phyloP scores from a whole-genome alignment of 37 sponge, comb jelly and placozoan genomes.

The Chondrilla cf. caribensis region DNA sequence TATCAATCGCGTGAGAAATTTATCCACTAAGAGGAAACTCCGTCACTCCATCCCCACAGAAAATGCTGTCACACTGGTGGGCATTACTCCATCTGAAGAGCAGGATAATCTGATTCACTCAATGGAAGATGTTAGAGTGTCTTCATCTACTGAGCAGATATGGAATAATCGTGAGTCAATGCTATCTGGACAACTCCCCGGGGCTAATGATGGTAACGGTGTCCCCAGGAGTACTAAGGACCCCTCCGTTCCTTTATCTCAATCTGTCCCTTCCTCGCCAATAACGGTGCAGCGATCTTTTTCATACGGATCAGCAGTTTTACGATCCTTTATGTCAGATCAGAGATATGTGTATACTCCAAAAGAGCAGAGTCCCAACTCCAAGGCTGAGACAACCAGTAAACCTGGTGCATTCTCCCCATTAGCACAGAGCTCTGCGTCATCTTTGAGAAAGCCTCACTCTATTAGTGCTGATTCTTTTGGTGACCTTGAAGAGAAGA shows the following conservation, averaged over 20 bases:
- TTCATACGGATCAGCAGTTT: too few relatives aligned
- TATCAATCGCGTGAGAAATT: not conserved
- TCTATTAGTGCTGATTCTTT: not conserved
- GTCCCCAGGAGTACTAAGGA: not conserved
- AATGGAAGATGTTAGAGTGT: conserved; percentile 20
- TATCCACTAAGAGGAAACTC: conserved; percentile 7
- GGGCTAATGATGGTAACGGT: not conserved
- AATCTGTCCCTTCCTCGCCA: conserved; percentile 20
- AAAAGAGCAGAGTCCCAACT: too few relatives aligned
- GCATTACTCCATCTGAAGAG: not conserved
- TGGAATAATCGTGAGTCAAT: not conserved
- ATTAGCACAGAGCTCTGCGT: not conserved
- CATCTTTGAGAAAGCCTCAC: not conserved
- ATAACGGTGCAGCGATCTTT: not conserved
- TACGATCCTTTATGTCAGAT: too few relatives aligned
- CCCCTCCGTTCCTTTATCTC: not conserved
- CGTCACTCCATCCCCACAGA: not conserved
- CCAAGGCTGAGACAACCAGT: too few relatives aligned
- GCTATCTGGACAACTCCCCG: not conserved
- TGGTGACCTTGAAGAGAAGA: not conserved
- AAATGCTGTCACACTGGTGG: not conserved
- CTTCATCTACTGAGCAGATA: not conserved
- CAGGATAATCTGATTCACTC: not conserved
- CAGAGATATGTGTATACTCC: too few relatives aligned
- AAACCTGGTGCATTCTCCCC: too few relatives aligned